Base-by-base conservation (phyloP, 2,888 invertebrate species). In the Euzophera pinguis region DNA sequence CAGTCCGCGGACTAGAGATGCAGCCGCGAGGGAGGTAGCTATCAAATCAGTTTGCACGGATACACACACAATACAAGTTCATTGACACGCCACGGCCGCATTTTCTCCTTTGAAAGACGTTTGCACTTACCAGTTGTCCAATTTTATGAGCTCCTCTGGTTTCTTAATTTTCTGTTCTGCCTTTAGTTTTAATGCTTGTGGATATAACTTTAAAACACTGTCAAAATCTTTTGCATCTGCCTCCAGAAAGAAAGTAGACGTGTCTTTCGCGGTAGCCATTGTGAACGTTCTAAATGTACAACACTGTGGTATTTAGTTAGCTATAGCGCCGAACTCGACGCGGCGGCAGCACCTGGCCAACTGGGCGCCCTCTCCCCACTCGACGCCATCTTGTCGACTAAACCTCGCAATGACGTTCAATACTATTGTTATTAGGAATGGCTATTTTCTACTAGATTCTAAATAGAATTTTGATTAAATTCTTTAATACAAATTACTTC, bases 201-300 rank as follows among this genome's bases (percentile, higher is more conserved):
- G 97, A 91, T 98, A 98, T 77, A 97, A 92, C 91, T 95, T 95
- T 79, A 96, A 93, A 81, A 97, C 96, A 91, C 95, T 94, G 81
- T 95, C 95, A 91, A 95, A 96, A 91, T 96, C 95, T 87, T 92
- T 92, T 78, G 95, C 94, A 90, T 94, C 95, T 85, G 96, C 97
- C 91, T 96, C 94, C 90, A 95, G 94, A 91, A 97, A 97, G 94
- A 97, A 97, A 92, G 95, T 95, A 90, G 96, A 95, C 91, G 96
- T 96, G 92, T 96, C 96, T 93, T 94, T 95, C 92, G 94, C 93
- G 92, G 94, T 94, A 92, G 94, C 94, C 94, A 95, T 94, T 93
- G 93, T 93, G 92, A 91, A 87, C 89, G 90, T 89, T 90, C 87
- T 90, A 89, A 89, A 89, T 89, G 87, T 89, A 89, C 89, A 88